Percentiles rank a stretch among this genome's conserved stretches.
phyloP scores from a whole-genome alignment of 2,797 vertebrate genomes.

The Lithobates sylvaticus region DNA sequence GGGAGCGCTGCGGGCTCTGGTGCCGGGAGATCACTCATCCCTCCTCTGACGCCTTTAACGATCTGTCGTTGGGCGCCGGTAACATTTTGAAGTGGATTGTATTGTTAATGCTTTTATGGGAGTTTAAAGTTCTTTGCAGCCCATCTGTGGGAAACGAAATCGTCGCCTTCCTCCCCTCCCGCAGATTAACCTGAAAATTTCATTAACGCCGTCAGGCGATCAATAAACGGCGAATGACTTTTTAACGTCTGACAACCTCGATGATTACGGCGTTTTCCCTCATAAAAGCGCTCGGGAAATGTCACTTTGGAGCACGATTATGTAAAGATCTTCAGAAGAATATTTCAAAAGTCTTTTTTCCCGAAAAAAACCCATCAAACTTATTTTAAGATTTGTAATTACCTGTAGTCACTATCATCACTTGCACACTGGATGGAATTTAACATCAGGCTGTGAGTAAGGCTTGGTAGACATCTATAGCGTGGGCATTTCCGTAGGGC shows the following conservation, averaged over 20 bases:
- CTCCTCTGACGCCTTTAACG: slow-evolving; percentile 27
- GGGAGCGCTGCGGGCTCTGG: slow-evolving; percentile 29
- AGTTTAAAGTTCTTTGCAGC: slow-evolving; percentile 42
- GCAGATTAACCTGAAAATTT: not conserved
- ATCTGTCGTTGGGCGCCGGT: slow-evolving; percentile 13
- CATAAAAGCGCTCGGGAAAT: slow-evolving; percentile 1
- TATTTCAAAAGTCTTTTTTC: not conserved
- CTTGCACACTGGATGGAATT: too few relatives aligned
- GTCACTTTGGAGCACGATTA: not conserved
- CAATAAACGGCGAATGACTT: not conserved
- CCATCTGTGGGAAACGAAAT: slow-evolving; percentile 9
- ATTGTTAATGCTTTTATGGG: slow-evolving; percentile 45
- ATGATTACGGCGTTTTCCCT: not conserved
- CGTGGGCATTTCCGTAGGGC: too few relatives aligned
- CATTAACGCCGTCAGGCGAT: not conserved
- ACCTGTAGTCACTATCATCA: too few relatives aligned
- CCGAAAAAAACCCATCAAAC: not conserved
- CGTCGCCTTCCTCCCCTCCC: not conserved
- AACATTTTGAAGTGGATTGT: slow-evolving; percentile 41
- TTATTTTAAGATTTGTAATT: not conserved
- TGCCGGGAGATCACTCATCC: slow-evolving; percentile 39
- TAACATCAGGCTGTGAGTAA: too few relatives aligned
- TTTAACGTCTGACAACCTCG: not conserved
- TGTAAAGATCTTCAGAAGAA: not conserved
- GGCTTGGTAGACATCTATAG: too few relatives aligned